phyloP scores from a whole-genome alignment of 2,888 invertebrate species.

The Drosophila falleni region DNA sequence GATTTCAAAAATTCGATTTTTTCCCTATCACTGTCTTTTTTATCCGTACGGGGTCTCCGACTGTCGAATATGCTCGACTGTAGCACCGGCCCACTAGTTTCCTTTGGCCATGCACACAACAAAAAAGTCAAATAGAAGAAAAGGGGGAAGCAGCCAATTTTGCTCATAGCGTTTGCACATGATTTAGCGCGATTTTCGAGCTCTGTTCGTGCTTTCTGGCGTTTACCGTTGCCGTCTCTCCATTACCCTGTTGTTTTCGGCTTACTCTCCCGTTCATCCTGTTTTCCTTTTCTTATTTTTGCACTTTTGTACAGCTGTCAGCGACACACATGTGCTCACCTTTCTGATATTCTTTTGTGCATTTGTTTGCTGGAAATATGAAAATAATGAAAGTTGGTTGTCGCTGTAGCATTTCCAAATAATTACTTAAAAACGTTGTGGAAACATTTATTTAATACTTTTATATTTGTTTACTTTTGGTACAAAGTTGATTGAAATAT shows the following conservation, averaged over 20 bases:
- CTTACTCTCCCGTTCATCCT: conserved; percentile 15
- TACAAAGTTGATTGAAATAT: conserved; percentile 25
- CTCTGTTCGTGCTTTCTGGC: conserved; percentile 34
- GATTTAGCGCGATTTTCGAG: conserved; percentile 55
- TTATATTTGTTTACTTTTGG: background rate
- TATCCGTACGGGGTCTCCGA: too few species aligned
- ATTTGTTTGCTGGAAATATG: conserved; percentile 24
- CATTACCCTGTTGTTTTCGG: conserved; percentile 16
- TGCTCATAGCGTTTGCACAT: conserved; percentile 64
- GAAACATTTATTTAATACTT: conserved; percentile 14
- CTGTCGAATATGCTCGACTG: too few species aligned
- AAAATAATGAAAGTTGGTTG: conserved; percentile 37
- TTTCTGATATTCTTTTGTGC: conserved; percentile 10
- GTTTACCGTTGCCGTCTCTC: conserved; percentile 9
- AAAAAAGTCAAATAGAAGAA: conserved; percentile 9
- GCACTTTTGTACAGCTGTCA: conserved; percentile 64
- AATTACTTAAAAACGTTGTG: conserved; percentile 32
- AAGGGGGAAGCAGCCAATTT: conserved; percentile 47
- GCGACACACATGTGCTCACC: conserved; percentile 40
- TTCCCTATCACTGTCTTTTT: too few species aligned
- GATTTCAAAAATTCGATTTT: too few species aligned
- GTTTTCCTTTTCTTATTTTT: conserved; percentile 5
- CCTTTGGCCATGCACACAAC: conserved; percentile 1
- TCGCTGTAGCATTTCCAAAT: conserved; percentile 11
- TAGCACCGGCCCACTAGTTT: too few species aligned